A percentile compares a stretch with the other conserved stretches of the same genome.
Evolutionary conservation across 2,797 vertebrate species (phyloP).

Genomic region (Danio choprae): DNA sequence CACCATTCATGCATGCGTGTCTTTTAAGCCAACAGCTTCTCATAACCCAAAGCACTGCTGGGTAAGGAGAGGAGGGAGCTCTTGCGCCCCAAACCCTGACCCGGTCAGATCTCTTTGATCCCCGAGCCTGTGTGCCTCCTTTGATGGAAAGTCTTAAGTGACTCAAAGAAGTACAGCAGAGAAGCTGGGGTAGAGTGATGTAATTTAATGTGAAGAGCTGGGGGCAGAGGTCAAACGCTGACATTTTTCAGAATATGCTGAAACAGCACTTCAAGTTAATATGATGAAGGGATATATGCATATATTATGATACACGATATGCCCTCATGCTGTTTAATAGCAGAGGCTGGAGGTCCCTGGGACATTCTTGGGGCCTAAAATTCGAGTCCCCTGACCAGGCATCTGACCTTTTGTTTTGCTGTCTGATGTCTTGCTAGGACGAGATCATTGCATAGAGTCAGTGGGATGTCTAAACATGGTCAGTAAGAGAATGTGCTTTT

Average conservation of each 20-base stretch:
- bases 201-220: constrained; percentile 76
- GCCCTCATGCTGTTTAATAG: background rate
- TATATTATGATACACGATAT: background rate
- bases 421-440: too few relatives aligned
- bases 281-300: background rate
- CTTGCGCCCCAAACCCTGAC: constrained; percentile 60
- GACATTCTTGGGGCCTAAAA: constrained; percentile 22
- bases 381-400: constrained; percentile 50
- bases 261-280: constrained; percentile 39
- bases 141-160: constrained; percentile 67
- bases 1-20: constrained; percentile 68
- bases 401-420: constrained; percentile 62
- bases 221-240: constrained; percentile 70
- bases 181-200: constrained; percentile 58
- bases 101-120: constrained; percentile 69
- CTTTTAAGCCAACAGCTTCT: constrained; percentile 41
- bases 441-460: constrained; percentile 26
- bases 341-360: background rate
- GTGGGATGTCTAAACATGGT: constrained; percentile 1
- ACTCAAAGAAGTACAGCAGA: constrained; percentile 54
- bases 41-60: constrained; percentile 58
- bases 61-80: constrained; percentile 45
- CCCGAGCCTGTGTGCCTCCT: constrained; percentile 64
- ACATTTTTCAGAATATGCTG: constrained; percentile 60
- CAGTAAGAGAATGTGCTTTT: background rate